These are phyloP conservation scores for Lacerta viridis DNA, from an alignment of 2,797 vertebrate species.

Conservation along the genomic window DNA sequence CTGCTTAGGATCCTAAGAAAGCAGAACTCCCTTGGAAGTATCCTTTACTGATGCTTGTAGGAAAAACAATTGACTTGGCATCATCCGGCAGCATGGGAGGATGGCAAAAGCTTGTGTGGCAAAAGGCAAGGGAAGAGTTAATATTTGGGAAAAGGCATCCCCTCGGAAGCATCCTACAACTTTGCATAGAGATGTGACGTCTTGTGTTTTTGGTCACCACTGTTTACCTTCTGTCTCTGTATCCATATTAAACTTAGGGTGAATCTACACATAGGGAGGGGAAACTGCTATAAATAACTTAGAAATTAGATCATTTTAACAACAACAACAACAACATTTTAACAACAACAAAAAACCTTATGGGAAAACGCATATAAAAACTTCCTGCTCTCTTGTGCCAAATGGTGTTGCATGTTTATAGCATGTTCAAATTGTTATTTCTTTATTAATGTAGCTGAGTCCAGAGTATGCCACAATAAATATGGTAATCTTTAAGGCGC, in stretches of 20 bases:
- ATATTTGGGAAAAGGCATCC: background rate
- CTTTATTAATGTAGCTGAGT: too few species aligned
- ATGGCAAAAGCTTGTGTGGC: slow-evolving; percentile 37
- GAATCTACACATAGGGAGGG: background rate
- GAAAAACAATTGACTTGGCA: background rate
- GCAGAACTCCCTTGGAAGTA: background rate
- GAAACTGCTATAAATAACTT: too few species aligned
- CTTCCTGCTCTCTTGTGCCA: too few species aligned
- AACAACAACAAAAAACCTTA: too few species aligned
- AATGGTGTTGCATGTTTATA: too few species aligned
- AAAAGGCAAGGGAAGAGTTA: background rate
- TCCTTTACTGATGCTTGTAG: background rate
- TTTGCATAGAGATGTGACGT: too few species aligned
- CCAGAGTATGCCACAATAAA: background rate
- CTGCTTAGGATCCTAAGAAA: slow-evolving; percentile 18
- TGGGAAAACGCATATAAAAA: too few species aligned
- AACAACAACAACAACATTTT: too few species aligned
- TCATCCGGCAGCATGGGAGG: background rate
- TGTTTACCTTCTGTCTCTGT: background rate
- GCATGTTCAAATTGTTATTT: too few species aligned
- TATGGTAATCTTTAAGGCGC: background rate
- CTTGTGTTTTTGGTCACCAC: background rate
- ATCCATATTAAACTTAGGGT: background rate
- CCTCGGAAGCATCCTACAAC: background rate
- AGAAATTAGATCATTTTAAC: too few species aligned